Conservation (phyloP, 2,888 invertebrate genomes). For the Ischnura elegans region DNA sequence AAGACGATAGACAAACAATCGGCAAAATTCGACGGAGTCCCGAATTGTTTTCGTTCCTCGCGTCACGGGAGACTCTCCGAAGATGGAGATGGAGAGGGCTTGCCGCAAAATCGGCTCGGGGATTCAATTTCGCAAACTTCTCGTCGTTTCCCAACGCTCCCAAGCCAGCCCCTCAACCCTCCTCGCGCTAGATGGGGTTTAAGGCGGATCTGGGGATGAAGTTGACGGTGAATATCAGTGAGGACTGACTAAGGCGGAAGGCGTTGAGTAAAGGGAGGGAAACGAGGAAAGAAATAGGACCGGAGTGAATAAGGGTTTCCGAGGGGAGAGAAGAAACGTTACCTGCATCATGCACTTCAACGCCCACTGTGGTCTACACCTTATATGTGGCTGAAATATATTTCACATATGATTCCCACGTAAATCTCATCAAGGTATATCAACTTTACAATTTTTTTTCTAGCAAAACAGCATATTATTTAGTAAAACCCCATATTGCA, state of each 20-base stretch:
- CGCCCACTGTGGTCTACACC: no score
- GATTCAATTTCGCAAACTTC: slow-evolving; percentile 61
- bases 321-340: no score
- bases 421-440: no score
- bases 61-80: neutral
- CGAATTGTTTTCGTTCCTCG: slow-evolving; percentile 16
- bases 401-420: no score
- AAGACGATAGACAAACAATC: neutral
- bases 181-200: neutral
- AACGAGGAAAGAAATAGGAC: neutral
- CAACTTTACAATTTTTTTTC: no score
- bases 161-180: neutral
- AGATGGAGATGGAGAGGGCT: neutral
- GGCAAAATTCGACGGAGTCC: neutral
- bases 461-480: no score
- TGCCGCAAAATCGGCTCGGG: neutral
- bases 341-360: no score
- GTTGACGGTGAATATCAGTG: neutral
- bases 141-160: neutral
- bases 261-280: neutral
- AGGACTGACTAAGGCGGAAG: neutral
- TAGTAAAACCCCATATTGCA: no score
- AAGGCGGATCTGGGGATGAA: neutral
- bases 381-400: no score
- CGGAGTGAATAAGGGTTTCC: no score